A percentile compares a stretch with the other conserved stretches of the same genome.
Conservation (phyloP, 2,888 invertebrate species). For the Neelides folsomi region DNA sequence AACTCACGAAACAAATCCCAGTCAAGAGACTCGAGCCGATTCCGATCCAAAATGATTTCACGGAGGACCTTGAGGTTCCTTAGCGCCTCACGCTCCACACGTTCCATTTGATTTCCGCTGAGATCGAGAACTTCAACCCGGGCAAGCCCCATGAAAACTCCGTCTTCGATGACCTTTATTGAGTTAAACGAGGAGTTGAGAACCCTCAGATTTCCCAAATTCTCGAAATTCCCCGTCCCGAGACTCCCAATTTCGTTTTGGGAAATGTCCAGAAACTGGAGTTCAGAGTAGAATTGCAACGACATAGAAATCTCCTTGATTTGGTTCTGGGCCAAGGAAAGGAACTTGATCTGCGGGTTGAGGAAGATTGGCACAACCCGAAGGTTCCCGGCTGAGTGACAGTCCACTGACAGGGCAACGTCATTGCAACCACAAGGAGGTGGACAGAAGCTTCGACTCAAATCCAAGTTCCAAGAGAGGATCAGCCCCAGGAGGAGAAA, state of each 20-base stretch:
- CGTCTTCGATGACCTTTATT: slow-evolving; percentile 19
- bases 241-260: slow-evolving; percentile 20
- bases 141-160: slow-evolving; percentile 17
- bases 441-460: slow-evolving; percentile 18
- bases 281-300: slow-evolving; percentile 27
- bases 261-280: slow-evolving; percentile 24
- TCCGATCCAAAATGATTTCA: slow-evolving; percentile 27
- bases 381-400: slow-evolving; percentile 24
- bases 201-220: slow-evolving; percentile 14
- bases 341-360: slow-evolving; percentile 28
- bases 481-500: too few relatives aligned
- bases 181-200: slow-evolving; percentile 25
- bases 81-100: slow-evolving; percentile 18
- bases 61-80: slow-evolving; percentile 15
- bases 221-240: slow-evolving; percentile 24
- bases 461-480: too few relatives aligned
- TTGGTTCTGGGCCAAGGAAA: slow-evolving; percentile 23
- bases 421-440: slow-evolving; percentile 26
- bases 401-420: slow-evolving; percentile 23
- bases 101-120: slow-evolving; percentile 24
- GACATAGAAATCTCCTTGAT: slow-evolving; percentile 29
- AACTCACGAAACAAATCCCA: slow-evolving; percentile 25
- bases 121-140: slow-evolving; percentile 16
- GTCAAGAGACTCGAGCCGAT: slow-evolving; percentile 22
- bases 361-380: slow-evolving; percentile 29